Base-by-base conservation (phyloP, 2,113 vertebrate genomes). In the Myotis davidii region DNA sequence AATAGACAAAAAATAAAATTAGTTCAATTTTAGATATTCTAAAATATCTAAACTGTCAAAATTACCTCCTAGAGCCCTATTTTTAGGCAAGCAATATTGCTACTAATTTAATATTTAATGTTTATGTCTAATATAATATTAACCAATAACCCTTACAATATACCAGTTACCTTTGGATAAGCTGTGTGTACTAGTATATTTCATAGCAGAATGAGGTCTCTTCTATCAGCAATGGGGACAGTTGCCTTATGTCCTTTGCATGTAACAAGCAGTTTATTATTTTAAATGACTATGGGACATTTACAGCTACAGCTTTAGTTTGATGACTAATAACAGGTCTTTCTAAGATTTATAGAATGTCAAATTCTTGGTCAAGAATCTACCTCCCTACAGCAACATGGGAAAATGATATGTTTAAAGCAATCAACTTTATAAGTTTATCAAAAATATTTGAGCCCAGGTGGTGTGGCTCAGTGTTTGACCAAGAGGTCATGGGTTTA, bases 191-290 rank as follows among this genome's bases (percentile, higher is more conserved):
- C 56, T 59, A 59, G 56, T 59, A 76, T 90, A 85, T 23, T 83
- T 96, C 56, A 88, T 23, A 65, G 42, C 42, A 93, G 2, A 88
- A 10, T n/a, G 3, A 90, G 17, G 18, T 73, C 20, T 83, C 52
- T 78, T 37, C 81, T 56, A 25, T 27, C 74, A 79, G 48, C 9
- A 90, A 69, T 14, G 5, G 52, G 61, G 45, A 73, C 27, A 93
- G 72, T 82, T 88, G 74, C 69, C 72, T 89, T 83, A 91, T 69
- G 29, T 6, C 10, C 29, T 73, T 89, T 91, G 45, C 79, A 82
- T 34, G 74, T 73, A 91, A 91, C 59, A 25, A 93, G 50, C n/a
- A 86, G 16, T 65, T 96, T 91, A 95, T 72, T 94, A 92, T 85
- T 85, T 85, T 91, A 93, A 94, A 77, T 93, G 45, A 65, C 61